phyloP scores from a whole-genome alignment of 2,797 vertebrate genomes.

The Enteromius trimaculatus region DNA sequence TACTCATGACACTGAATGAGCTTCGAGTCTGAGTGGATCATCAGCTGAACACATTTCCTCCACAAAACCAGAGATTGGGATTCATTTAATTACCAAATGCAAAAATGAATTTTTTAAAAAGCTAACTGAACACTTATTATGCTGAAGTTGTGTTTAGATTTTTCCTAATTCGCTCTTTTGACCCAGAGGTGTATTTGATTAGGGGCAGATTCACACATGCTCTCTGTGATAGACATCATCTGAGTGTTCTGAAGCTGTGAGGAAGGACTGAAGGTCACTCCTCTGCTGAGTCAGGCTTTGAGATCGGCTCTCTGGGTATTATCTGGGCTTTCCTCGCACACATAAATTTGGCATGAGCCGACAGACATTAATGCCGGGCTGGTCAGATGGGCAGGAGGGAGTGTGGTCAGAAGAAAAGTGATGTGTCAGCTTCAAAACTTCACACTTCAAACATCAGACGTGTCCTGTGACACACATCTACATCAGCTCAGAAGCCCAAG shows the following conservation, averaged over 20 bases:
- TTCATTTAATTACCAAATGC: not conserved
- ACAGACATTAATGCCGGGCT: slow-evolving; percentile 20
- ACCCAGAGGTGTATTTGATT: not conserved
- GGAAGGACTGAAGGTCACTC: not conserved
- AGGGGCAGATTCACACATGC: not conserved
- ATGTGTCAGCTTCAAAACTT: slow-evolving; percentile 34
- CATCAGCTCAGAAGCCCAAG: not conserved
- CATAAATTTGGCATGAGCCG: slow-evolving; percentile 33
- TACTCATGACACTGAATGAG: not conserved
- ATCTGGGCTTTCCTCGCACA: slow-evolving; percentile 24
- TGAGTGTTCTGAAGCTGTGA: no score
- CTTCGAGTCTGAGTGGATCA: not conserved
- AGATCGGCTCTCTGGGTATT: slow-evolving; percentile 14
- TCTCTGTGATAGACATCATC: not conserved
- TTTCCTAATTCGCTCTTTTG: not conserved
- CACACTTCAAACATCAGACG: slow-evolving; percentile 9
- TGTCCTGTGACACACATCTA: not conserved
- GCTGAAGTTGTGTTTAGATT: not conserved
- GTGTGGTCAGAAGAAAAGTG: not conserved
- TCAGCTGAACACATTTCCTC: not conserved
- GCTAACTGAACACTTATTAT: no score
- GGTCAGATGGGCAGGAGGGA: slow-evolving; percentile 21
- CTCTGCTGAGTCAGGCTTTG: slow-evolving; percentile 33
- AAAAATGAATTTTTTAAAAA: not conserved
- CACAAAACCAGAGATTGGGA: not conserved